Evolutionary conservation across 2,113 vertebrate species (phyloP).

Genomic region (Hippocampus mohnikei): DNA sequence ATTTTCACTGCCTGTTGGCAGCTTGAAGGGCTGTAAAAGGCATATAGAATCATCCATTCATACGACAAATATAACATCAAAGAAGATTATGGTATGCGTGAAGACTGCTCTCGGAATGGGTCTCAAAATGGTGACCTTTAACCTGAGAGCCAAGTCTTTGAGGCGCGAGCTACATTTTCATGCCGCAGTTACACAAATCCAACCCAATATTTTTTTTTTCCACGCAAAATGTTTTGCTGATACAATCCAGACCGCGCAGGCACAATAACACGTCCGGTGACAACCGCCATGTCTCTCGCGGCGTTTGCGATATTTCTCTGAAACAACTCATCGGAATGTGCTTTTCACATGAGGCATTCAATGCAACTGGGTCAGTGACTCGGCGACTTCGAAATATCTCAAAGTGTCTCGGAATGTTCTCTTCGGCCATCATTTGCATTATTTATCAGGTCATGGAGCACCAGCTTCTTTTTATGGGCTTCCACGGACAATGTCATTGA

Average conservation of each 20-base stretch:
- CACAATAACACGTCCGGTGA: background rate
- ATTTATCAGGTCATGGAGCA: constrained; percentile 58
- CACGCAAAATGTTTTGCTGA: background rate
- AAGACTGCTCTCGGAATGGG: no score
- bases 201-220: no score
- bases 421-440: constrained; percentile 55
- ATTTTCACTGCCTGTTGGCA: background rate
- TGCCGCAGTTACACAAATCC: no score
- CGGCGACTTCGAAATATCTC: constrained; percentile 56
- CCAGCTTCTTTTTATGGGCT: constrained; percentile 64
- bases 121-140: no score
- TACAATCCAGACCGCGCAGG: background rate
- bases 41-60: background rate
- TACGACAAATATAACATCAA: background rate
- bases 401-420: constrained; percentile 62
- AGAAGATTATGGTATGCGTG: no score
- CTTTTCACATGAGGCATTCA: constrained; percentile 20
- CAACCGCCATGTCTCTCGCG: background rate
- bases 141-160: no score
- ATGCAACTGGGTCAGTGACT: constrained; percentile 39
- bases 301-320: background rate
- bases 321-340: background rate
- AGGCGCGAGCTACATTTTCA: no score
- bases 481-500: constrained; percentile 63
- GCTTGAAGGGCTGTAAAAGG: background rate